Base-by-base conservation (phyloP, 1,140 invertebrate species). In the Penaeus indicus region DNA sequence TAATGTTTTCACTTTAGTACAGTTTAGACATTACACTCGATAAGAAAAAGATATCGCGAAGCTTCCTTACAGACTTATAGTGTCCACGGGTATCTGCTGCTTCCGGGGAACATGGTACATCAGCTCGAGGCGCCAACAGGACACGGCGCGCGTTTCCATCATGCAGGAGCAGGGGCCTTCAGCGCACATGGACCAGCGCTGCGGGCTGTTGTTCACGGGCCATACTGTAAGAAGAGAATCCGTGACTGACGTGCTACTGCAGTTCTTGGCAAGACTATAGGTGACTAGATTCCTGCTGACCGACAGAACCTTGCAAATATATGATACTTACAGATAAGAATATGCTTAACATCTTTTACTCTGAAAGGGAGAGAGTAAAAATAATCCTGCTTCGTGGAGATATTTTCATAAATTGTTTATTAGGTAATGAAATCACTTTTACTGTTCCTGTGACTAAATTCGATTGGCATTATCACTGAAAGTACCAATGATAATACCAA, bases 111-210 rank as follows among this genome's bases (percentile, higher is more conserved):
- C 89, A 32, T 90, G 84, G 54, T 78, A 25, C 18, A 88, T 75
- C 1, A 88, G 69, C 27, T 88, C 85, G 47, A 91, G 86, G 32
- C 90, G 83, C 90, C 89, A 90, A 83, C 91, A 91, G 63, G 88
- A 90, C 21, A 91, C 89, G 32, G 85, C 78, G 11, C 69, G 54
- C 11, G 89, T 91, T n/a, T 90, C 86, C 62, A 88, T 79, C 54
- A 84, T 85, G 42, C 91, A 91, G 42, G 87, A 87, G 47, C 91
- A 91, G 19, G 87, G 86, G 27, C 91, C 91, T 72, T 91, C 87
- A 0, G 90, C 82, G 61, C 91, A 91, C 87, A 84, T 78, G 10
- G 88, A 90, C 91, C 91, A 91, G 8, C 90, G 54, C 32, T 81
- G 63, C 3, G 60, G 72, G 38, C 89, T 78, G 0, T 21, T 19